Conservation (phyloP, 2,797 vertebrate species). For the Emydoidea blandingii region DNA sequence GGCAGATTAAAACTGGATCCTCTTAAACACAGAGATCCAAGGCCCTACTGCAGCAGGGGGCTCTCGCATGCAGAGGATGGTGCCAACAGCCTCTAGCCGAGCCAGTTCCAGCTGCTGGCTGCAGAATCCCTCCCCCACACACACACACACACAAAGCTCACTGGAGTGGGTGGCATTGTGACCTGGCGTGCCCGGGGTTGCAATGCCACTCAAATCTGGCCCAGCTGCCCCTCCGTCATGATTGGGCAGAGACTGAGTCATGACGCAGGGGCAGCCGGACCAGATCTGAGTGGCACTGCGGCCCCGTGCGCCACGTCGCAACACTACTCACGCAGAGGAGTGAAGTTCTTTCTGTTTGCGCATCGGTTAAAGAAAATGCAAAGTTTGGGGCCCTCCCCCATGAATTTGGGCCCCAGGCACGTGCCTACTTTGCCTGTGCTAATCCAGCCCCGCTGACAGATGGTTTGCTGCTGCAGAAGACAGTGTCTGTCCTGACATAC, state of each 20-base stretch:
- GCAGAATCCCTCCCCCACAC: neutral
- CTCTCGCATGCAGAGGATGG: neutral
- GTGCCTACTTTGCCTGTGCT: neutral
- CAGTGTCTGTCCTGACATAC: neutral
- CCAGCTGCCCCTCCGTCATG: neutral
- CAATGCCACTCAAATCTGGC: neutral
- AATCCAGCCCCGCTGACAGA: neutral
- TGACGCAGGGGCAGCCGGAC: neutral
- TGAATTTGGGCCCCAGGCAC: neutral
- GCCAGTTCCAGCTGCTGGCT: neutral
- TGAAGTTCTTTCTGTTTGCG: neutral
- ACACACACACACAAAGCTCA: rapidly evolving
- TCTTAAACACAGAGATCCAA: neutral
- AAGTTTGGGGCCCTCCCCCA: neutral
- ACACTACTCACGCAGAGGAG: neutral
- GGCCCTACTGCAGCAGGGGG: neutral
- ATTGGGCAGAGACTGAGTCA: neutral
- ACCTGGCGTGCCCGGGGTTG: neutral
- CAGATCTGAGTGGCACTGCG: neutral
- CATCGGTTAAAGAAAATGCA: neutral
- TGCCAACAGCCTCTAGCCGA: neutral
- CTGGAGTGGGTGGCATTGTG: neutral
- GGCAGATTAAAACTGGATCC: neutral
- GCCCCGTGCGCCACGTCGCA: neutral
- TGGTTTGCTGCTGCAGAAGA: neutral